Base-by-base conservation (phyloP, 2,797 vertebrate species). In the Falco peregrinus region DNA sequence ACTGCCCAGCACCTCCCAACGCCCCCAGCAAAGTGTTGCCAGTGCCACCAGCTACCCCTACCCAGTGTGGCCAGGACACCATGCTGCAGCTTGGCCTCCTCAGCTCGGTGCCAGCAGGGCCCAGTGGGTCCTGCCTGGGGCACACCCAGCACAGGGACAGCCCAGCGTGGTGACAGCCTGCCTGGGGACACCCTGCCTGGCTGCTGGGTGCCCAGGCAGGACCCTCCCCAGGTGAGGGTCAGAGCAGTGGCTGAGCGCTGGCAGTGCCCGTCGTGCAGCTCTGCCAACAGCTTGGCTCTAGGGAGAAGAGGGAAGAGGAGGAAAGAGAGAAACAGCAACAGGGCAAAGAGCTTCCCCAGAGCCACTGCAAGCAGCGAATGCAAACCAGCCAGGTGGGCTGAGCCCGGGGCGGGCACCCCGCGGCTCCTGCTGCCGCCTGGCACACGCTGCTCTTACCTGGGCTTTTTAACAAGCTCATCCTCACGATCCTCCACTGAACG, bases 401-500 rank as follows among this genome's bases (percentile, higher is more conserved):
- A 87, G 79, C 70, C 59, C 21, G 6, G 19, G 14, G 15, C 45
- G 53, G 53, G 28, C 78, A 60, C 25, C 16, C 7, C 31, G 29
- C 31, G 68, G 69, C 71, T 78, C 68, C 41, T 45, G 51, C 53
- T 87, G 70, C 47, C 3, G 1, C 65, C 33, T n/a, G 1, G 57
- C 15, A 47, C 65, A n/a, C 0, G 0, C 5, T 17, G n/a, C 81
- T 84, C 98, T 99, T 99, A 99, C 99, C 99, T 99, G 97, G 99
- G 60, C 51, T 76, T 98, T 98, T 98, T 99, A 98, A 99, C 97
- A 97, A 87, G 97, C 94, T 99, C 99, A 96, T 99, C 99, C 98
- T 99, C 99, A 93, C 98, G 99, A 98, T 99, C 99, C 98, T 99
- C 99, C 98, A 99, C 99, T 99, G 98, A 98, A 69, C 93, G 15